Base-by-base conservation (phyloP, 2,797 vertebrate species). In the Clarias fuscus region DNA sequence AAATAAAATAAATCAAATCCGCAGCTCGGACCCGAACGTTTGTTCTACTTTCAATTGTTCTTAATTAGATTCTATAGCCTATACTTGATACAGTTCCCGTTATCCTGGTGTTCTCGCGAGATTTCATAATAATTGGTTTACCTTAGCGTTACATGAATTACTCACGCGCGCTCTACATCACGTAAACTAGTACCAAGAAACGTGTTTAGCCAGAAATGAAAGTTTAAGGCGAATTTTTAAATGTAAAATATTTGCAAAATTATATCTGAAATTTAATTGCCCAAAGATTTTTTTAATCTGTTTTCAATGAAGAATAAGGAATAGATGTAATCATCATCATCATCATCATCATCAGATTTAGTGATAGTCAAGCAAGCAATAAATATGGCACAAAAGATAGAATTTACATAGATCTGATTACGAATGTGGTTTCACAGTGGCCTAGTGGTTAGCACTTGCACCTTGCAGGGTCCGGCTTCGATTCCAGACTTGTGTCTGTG, bases 41-140 rank as follows among this genome's bases (percentile, higher is more conserved):
- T 22, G 3, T 37, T 0, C 0, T 20, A 6, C 1, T 3, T 37
- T 1, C 8, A 70, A 37, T 4, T 1, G 18, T 1, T 14, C 2
- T n/a, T 27, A 3, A 75, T 53, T 15, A n/a, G 7, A 43, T 13
- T 14, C 20, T 72, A 24, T 24, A 13, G 37, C 13, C 53, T 56
- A 56, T 14, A 56, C 4, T 56, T 4, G 3, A 56, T 43, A 13
- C 4, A 13, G 37, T 43, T 72, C 37, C 37, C 5, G 20, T 2
- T 22, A 10, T 7, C 27, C 27, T 14, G 18, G 27, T 1, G 4
- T 72, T 7, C 33, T 37, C 68, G 68, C 68, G 68, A 70, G 33
- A 70, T 37, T 37, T 70, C 13, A 14, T 56, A 56, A 14, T 56
- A 56, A 56, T 37, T 72, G 40, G 37, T 13, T 24, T 14, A 56